Evolutionary conservation across 2,888 invertebrate genomes (phyloP), one percentile per base, ranked within the genome.

Genomic region (Amphipyra berbera): DNA sequence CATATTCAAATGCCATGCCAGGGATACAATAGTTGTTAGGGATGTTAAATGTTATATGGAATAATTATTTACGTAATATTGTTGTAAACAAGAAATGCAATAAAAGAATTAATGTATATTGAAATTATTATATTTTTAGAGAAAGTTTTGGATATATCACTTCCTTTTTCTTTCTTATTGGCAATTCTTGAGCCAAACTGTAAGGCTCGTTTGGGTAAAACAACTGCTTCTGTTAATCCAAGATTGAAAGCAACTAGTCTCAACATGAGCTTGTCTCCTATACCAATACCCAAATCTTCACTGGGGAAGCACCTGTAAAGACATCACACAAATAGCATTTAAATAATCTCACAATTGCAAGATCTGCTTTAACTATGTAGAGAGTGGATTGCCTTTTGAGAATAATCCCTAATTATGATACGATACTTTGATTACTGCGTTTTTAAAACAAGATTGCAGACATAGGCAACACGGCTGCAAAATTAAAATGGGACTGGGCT

Each of bases 121-220:
- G 44, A 49, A 57, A 6, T 55, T 6, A 13, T 37, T 65, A 62
- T 73, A 70, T 76, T 76, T 70, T 64, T 64, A 15, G 77, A 53
- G 78, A 93, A 91, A 40, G 85, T 89, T 81, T 84, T 87, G 6
- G 98, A 98, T 61, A 96, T 82, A 85, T 98, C 97, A 82, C 96
- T 96, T 4, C 98, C 99, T 87, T 98, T 98, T 93, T 99, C 98
- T 87, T 97, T 98, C 49, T 96, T 96, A 88, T 98, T 97, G 6
- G 98, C 99, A 84, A 99, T 99, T 84, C 98, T 96, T 0, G 98
- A 98, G 10, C 99, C 99, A 95, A 99, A 99, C 89, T 99, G 99
- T 78, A 99, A 96, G 0, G 99, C 99, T 86, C 98, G 94, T 90
- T 99, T 99, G 45, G 98, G 98, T 50, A 98, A 96, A 45, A 90